phyloP scores from a whole-genome alignment of 2,113 vertebrate genomes.

The Zootoca vivipara region DNA sequence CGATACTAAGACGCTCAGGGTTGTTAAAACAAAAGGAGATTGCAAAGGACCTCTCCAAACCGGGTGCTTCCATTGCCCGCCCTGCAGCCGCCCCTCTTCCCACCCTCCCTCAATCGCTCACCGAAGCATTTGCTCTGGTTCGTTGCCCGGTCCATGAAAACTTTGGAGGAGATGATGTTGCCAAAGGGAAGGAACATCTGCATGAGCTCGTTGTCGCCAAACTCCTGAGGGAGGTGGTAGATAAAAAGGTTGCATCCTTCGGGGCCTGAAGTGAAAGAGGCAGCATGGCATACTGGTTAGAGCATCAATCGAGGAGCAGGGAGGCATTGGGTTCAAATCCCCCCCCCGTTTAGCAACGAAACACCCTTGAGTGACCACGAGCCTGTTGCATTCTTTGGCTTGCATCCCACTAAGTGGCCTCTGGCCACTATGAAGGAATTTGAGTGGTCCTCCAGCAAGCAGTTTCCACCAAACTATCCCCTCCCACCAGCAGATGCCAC shows the following conservation, averaged over 20 bases:
- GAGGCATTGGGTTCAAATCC: neutral
- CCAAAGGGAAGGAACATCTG: conserved; percentile 99
- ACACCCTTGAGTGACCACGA: neutral
- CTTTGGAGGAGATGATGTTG: conserved; percentile 98
- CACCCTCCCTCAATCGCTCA: conserved; percentile 67
- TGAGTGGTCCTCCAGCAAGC: no score
- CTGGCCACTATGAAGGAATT: no score
- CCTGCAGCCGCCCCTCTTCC: no score
- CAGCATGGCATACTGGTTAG: conserved; percentile 20
- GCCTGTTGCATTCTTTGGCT: conserved; percentile 31
- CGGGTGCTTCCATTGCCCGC: no score
- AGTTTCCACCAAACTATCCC: no score
- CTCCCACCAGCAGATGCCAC: no score
- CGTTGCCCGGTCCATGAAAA: conserved; percentile 99
- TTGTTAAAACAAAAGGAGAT: no score
- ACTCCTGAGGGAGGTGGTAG: conserved; percentile 99
- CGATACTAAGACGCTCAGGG: no score
- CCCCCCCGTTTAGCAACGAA: neutral
- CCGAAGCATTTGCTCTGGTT: conserved; percentile 99
- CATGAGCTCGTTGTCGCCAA: conserved; percentile 98
- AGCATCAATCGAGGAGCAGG: conserved; percentile 57
- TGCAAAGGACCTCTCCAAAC: no score
- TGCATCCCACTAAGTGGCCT: no score
- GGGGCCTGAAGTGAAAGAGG: conserved; percentile 82
- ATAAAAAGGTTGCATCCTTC: conserved; percentile 99